Percentiles rank a stretch among this genome's conserved stretches.
Evolutionary conservation across 2,113 vertebrate genomes (phyloP).

Genomic region (Amphiprion percula): DNA sequence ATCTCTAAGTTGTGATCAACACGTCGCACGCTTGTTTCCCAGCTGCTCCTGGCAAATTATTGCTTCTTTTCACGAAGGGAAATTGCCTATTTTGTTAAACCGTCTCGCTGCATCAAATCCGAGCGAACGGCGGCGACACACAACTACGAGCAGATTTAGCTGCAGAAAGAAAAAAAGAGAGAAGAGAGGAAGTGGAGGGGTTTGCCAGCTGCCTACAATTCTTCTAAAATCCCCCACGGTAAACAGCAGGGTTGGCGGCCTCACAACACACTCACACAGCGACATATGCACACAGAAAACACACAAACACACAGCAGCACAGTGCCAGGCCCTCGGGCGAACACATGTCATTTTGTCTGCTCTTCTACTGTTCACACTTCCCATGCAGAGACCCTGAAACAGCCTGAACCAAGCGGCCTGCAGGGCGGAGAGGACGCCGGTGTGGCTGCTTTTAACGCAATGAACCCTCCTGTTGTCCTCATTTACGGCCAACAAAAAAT

Average conservation of each 20-base stretch:
- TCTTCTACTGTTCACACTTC: slow-evolving; percentile 78
- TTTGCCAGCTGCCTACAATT: slow-evolving; percentile 75
- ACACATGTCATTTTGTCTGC: slow-evolving; percentile 80
- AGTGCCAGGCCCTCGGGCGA: slow-evolving; percentile 78
- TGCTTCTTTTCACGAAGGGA: slow-evolving; percentile 68
- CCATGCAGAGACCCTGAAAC: slow-evolving; percentile 59
- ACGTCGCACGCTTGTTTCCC: slow-evolving; percentile 27
- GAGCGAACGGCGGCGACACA: slow-evolving; percentile 38
- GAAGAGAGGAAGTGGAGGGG: slow-evolving; percentile 24
- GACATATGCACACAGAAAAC: slow-evolving; percentile 54
- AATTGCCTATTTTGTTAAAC: slow-evolving; percentile 74
- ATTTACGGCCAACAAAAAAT: too few species aligned
- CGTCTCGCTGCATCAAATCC: slow-evolving; percentile 46
- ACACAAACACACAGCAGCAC: slow-evolving; percentile 60
- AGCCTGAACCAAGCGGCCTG: slow-evolving; percentile 59
- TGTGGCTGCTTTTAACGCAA: slow-evolving; percentile 26
- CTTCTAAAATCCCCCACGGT: slow-evolving; percentile 74
- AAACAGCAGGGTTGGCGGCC: slow-evolving; percentile 74
- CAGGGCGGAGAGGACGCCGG: slow-evolving; percentile 47
- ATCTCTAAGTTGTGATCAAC: slow-evolving; percentile 29
- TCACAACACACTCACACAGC: slow-evolving; percentile 49
- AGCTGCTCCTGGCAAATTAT: slow-evolving; percentile 46
- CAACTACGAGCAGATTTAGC: slow-evolving; percentile 37
- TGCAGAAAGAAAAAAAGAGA: not conserved
- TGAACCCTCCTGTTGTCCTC: slow-evolving; percentile 4